phyloP scores from a whole-genome alignment of 2,797 vertebrate genomes.

The Hafferia zeledoni region DNA sequence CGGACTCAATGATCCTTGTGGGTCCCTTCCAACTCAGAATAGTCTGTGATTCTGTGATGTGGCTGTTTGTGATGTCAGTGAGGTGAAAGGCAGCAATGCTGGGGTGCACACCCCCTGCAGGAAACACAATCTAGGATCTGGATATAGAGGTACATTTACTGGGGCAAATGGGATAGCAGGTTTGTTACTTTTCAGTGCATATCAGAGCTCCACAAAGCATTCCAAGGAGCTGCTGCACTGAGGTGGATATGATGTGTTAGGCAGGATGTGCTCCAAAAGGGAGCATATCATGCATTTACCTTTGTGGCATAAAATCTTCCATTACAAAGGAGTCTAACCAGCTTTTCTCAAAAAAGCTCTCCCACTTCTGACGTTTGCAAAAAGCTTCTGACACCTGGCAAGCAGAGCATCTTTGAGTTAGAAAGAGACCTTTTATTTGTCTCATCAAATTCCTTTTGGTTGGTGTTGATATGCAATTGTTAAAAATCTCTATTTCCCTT shows the following conservation, averaged over 20 bases:
- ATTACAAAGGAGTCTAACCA: background rate
- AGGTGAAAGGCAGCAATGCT: background rate
- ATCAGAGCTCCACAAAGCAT: background rate
- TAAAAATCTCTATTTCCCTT: conserved; percentile 28
- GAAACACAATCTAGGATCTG: background rate
- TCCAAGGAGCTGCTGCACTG: background rate
- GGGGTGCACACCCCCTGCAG: background rate
- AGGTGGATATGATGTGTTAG: background rate
- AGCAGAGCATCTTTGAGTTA: background rate
- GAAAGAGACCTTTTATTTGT: background rate
- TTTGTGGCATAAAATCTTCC: background rate
- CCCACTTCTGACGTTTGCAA: background rate
- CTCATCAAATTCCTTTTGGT: background rate
- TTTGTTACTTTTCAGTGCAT: background rate
- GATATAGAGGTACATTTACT: background rate
- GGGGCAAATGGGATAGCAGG: background rate
- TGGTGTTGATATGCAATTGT: background rate
- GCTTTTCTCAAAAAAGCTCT: background rate
- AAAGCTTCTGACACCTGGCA: background rate
- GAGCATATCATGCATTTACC: background rate
- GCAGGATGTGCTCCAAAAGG: rapidly evolving
- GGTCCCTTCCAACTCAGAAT: no score
- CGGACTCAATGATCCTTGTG: no score
- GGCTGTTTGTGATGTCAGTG: background rate
- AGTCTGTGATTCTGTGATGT: background rate